Conservation (phyloP, 2,888 invertebrate genomes). For the Lasioglossum leucozonium region DNA sequence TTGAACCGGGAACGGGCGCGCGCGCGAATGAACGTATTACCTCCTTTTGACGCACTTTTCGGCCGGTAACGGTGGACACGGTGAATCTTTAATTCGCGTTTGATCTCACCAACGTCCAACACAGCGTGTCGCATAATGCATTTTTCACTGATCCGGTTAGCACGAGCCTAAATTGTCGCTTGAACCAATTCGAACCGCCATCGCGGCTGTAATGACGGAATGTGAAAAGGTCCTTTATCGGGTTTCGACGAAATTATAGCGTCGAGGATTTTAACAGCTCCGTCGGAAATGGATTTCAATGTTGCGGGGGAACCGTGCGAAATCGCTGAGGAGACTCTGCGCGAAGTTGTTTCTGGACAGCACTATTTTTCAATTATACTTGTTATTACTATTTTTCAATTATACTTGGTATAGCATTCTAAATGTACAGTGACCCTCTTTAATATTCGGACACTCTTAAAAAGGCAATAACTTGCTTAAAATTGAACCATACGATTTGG, state of each 20-base stretch:
- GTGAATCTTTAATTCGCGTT: conserved; percentile 4
- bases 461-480: no score
- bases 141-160: not conserved
- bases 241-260: not conserved
- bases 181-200: not conserved
- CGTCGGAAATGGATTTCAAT: not conserved
- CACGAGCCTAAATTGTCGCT: not conserved
- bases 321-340: not conserved
- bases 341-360: not conserved
- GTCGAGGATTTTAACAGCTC: not conserved
- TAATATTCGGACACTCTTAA: no score
- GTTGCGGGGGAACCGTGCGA: not conserved
- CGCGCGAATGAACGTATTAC: conserved; percentile 36
- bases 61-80: not conserved
- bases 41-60: conserved; percentile 9
- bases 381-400: no score
- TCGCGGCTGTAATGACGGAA: not conserved
- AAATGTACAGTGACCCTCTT: no score
- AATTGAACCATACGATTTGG: no score
- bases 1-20: conserved; percentile 1
- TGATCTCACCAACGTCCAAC: not conserved
- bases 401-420: no score
- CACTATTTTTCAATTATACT: not conserved
- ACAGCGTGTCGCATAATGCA: not conserved
- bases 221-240: not conserved